Evolutionary conservation across 64 coral and sea anemone species (phyloP).

Genomic region (Montipora sp.): DNA sequence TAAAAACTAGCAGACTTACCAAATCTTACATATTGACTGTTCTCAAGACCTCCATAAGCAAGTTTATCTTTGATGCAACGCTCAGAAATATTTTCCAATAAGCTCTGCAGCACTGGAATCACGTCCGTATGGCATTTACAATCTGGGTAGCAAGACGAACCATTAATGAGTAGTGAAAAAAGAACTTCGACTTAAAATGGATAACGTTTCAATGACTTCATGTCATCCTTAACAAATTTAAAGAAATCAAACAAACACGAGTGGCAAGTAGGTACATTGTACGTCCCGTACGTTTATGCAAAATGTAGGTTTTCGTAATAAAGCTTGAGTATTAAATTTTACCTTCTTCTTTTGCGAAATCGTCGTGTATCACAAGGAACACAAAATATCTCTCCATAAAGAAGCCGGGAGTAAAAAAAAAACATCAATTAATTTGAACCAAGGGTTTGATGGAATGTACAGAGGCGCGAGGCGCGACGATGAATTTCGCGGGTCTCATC

Average conservation of each 20-base stretch:
- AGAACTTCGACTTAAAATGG: too few species aligned
- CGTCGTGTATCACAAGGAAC: constrained; percentile 28
- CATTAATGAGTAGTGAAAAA: too few species aligned
- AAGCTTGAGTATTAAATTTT: neutral
- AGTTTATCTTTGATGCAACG: neutral
- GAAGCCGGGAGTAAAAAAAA: neutral
- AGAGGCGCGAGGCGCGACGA: neutral
- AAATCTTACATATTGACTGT: neutral
- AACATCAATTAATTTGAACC: neutral
- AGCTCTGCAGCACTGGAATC: neutral
- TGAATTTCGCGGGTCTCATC: neutral
- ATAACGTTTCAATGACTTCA: too few species aligned
- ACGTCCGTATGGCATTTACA: neutral
- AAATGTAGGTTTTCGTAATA: too few species aligned
- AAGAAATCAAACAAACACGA: too few species aligned
- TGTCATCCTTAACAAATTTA: too few species aligned
- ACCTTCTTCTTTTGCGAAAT: neutral
- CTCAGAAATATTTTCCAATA: neutral
- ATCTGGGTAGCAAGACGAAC: neutral
- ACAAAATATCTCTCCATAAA: constrained; percentile 30
- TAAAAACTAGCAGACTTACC: constrained; percentile 1
- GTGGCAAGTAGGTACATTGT: too few species aligned
- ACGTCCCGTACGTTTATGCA: too few species aligned
- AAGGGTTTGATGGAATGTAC: too few species aligned
- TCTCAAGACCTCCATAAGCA: neutral